phyloP scores from a whole-genome alignment of 2,888 invertebrate species.

The Temnothorax unifasciatus region DNA sequence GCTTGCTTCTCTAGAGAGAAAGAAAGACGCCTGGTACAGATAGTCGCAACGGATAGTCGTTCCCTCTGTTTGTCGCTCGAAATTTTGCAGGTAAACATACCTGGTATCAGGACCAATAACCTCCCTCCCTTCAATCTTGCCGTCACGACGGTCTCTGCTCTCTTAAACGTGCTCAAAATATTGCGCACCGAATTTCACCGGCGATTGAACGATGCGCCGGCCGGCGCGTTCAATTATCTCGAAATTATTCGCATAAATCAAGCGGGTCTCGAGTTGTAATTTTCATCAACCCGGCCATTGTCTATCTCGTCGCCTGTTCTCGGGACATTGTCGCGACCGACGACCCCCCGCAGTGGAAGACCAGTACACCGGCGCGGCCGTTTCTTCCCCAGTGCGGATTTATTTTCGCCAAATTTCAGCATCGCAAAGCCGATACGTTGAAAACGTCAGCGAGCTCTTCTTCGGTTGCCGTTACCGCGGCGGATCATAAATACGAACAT shows the following conservation, averaged over 20 bases:
- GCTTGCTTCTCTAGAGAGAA: slow-evolving; percentile 1
- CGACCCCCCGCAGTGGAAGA: neutral
- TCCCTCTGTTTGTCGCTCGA: neutral
- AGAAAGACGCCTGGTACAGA: neutral
- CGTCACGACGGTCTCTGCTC: neutral
- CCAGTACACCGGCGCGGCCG: neutral
- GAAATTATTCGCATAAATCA: slow-evolving; percentile 46
- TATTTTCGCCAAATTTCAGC: slow-evolving; percentile 69
- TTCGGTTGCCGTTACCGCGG: slow-evolving; percentile 63
- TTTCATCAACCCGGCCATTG: slow-evolving; percentile 33
- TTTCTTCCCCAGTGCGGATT: slow-evolving; percentile 57
- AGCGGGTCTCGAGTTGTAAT: slow-evolving; percentile 28
- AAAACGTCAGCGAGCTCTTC: slow-evolving; percentile 57
- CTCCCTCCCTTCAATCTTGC: neutral
- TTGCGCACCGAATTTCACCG: slow-evolving; percentile 11
- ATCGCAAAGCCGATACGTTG: slow-evolving; percentile 66
- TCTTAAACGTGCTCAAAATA: slow-evolving; percentile 1
- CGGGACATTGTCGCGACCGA: slow-evolving; percentile 13
- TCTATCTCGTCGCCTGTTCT: neutral
- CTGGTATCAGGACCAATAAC: neutral
- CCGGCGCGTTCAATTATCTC: slow-evolving; percentile 31
- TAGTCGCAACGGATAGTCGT: neutral
- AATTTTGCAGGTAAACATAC: slow-evolving; percentile 16
- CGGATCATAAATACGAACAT: slow-evolving; percentile 80
- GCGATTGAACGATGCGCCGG: neutral